Base-by-base conservation (phyloP, 2,113 vertebrate species). In the Gambusia affinis region DNA sequence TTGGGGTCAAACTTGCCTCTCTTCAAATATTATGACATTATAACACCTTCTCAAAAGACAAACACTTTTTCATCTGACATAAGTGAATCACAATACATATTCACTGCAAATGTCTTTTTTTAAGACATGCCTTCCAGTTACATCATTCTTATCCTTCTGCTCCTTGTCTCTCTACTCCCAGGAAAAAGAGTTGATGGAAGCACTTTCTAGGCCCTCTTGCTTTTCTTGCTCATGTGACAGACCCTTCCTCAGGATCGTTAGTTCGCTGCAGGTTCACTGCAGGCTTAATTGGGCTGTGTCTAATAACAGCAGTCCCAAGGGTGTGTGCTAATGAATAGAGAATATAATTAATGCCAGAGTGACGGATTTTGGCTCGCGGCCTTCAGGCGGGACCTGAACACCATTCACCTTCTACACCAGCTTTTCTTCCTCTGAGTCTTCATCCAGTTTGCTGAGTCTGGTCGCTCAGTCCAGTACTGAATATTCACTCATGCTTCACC, bases 291-390 rank as follows among this genome's bases (percentile, higher is more conserved):
- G 91, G 91, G 83, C 83, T 82, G 79, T 77, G 85, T 92, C 89
- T 93, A 92, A 91, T 90, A 92, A 93, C 88, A 78, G 76, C 60
- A 19, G 72, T 84, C 88, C 87, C 85, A 30, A 33, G 84, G 85
- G 91, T 90, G 78, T 77, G 75, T 84, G 80, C 82, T 92, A 90
- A 93, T 92, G 92, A 92, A 91, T 82, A 89, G 89, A 92, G 88
- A 93, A 87, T 90, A 92, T 92, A 92, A 92, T 92, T 92, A 92
- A 92, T 88, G 92, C 87, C 83, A 87, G 62, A 7, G 80, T 93
- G 91, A 92, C 63, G 70, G 89, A 92, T 91, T 90, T 91, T 89
- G 88, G 89, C 87, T 91, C 68, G 75, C 44, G 69, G 76, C 73
- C 88, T 82, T 70, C 64, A 70, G 84, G 83, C 84, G 70, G 47